phyloP scores from a whole-genome alignment of 1,140 invertebrate genomes.

The Ceratoteleas bidentatus region DNA sequence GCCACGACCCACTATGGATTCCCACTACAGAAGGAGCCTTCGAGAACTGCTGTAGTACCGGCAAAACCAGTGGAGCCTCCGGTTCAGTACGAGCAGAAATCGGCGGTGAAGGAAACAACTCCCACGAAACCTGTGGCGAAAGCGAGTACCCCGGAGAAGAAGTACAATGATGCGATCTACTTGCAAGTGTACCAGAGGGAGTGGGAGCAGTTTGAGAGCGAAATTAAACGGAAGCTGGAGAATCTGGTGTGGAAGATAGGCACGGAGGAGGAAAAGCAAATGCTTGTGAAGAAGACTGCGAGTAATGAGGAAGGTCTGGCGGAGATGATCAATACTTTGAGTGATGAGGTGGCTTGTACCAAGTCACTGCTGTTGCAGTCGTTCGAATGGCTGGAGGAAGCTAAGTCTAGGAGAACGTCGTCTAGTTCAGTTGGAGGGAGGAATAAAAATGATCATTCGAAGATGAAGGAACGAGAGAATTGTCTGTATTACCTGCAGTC shows the following conservation, averaged over 20 bases:
- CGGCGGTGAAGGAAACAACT: constrained; percentile 28
- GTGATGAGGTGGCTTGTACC: constrained; percentile 76
- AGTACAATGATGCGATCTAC: constrained; percentile 70
- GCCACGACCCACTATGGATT: neutral
- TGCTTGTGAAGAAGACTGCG: constrained; percentile 74
- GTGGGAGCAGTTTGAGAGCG: constrained; percentile 80
- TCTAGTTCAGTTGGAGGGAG: constrained; percentile 58
- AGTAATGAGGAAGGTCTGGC: constrained; percentile 79
- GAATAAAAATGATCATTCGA: constrained; percentile 71
- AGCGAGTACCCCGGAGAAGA: constrained; percentile 29
- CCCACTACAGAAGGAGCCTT: constrained; percentile 50
- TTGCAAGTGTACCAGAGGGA: constrained; percentile 75
- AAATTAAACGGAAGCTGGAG: constrained; percentile 75
- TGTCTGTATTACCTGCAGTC: constrained; percentile 77
- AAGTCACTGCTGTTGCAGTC: constrained; percentile 78
- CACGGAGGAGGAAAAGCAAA: constrained; percentile 79
- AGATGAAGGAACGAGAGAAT: constrained; percentile 75
- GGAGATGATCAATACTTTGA: constrained; percentile 77
- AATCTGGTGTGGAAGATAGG: constrained; percentile 73
- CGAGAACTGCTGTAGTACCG: constrained; percentile 34
- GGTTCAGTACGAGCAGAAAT: constrained; percentile 25
- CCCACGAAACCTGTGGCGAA: constrained; percentile 17
- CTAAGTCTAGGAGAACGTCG: constrained; percentile 75
- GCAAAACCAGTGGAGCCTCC: constrained; percentile 10
- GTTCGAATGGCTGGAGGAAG: constrained; percentile 80